These are phyloP conservation scores for Thysanoteuthis rhombus DNA, from an alignment of 2,888 invertebrate species.

Conservation along the genomic window DNA sequence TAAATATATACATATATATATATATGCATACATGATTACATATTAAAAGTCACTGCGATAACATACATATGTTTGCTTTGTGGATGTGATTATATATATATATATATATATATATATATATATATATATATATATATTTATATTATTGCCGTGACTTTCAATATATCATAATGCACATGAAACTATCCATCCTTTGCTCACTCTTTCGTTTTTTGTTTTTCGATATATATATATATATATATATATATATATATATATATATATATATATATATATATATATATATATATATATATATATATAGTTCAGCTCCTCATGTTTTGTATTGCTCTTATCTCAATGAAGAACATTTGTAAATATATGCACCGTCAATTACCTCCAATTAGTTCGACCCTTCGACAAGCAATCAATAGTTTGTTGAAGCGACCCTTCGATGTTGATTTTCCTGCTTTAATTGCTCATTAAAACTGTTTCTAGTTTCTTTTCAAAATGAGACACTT, in stretches of 20 bases:
- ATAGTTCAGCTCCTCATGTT: neutral
- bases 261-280: neutral
- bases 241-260: neutral
- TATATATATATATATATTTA: neutral
- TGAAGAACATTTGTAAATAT: conserved; percentile 12
- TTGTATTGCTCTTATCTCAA: neutral
- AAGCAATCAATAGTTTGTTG: neutral
- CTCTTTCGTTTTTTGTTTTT: too few relatives aligned
- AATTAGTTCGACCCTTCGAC: neutral
- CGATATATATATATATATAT: too few relatives aligned
- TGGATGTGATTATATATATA: too few relatives aligned
- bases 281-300: neutral
- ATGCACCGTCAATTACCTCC: neutral
- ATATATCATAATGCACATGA: too few relatives aligned
- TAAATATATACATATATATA: neutral
- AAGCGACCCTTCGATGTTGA: neutral
- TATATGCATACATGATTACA: neutral
- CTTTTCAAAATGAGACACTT: neutral
- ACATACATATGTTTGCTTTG: too few relatives aligned
- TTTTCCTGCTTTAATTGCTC: neutral
- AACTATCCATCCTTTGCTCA: too few relatives aligned
- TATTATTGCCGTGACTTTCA: too few relatives aligned
- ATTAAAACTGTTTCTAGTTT: neutral
- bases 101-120: neutral
- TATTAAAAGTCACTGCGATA: too few relatives aligned